Base-by-base conservation (phyloP, 1,140 invertebrate genomes). In the Probaryconus sp. region DNA sequence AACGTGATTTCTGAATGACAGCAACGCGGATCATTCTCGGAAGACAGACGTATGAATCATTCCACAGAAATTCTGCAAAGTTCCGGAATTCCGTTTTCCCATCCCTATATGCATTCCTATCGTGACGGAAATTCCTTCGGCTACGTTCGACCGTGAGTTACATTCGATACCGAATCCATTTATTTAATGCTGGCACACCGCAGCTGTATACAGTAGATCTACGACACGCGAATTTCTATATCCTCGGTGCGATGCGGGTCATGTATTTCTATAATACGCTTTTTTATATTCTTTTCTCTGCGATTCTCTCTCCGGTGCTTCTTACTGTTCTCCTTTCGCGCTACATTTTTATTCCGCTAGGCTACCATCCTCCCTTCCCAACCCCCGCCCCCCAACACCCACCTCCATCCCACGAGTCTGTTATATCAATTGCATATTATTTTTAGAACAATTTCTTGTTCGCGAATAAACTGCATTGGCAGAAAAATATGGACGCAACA, bases 81-180 rank as follows among this genome's bases (percentile, higher is more conserved):
- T 74, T 67, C 70, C 70, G 70, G 70, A 74, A 74, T 74, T 74
- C 70, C 70, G 70, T 43, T 63, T 56, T 43, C 56, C 43, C 63
- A 50, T 68, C 55, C 70, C 63, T 43, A 47, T 63, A 74, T 74
- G 63, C 70, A 74, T 74, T 74, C 70, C 70, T 56, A 51, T 68
- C 70, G 70, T 68, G 56, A 74, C 70, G 63, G 70, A 74, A 74
- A 74, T 74, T 74, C 64, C 71, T 68, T 58, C 51, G 64, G 45
- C 58, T 64, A 69, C 56, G 51, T 60, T 69, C 42, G 64, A 18
- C 56, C 64, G 71, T 74, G 71, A 74, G 71, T 74, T 74, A 74
- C 71, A 74, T 74, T 74, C 71, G 71, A 74, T 74, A 74, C 71
- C 71, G 38, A 74, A 74, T 74, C 71, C 71, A 75, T 75, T 75